Conservation (phyloP, 2,888 invertebrate species). For the Caenorhabditis sp. region DNA sequence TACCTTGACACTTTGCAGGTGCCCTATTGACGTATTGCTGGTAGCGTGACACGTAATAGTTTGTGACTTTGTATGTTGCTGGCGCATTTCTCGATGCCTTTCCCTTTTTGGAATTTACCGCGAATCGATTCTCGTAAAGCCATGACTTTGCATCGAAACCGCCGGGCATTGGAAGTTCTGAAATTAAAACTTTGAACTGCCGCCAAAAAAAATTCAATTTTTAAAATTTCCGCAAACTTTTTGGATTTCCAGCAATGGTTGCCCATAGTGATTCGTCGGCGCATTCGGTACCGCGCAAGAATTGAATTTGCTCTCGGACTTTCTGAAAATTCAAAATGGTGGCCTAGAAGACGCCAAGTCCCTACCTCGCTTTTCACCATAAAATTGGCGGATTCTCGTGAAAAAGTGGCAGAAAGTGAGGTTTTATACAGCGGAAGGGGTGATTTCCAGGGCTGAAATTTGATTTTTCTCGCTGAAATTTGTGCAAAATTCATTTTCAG, state of each 20-base stretch:
- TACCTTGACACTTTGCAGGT: constrained; percentile 57
- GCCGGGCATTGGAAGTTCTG: constrained; percentile 59
- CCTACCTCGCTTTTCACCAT: constrained; percentile 40
- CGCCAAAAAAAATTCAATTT: too few species aligned
- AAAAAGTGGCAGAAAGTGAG: constrained; percentile 65
- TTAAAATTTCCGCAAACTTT: constrained; percentile 29
- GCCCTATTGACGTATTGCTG: constrained; percentile 65
- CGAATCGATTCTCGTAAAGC: not conserved
- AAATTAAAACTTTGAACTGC: constrained; percentile 2
- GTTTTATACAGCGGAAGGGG: constrained; percentile 67
- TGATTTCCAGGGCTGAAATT: constrained; percentile 57
- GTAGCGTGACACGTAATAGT: constrained; percentile 68
- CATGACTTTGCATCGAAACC: constrained; percentile 44
- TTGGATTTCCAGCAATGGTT: constrained; percentile 66
- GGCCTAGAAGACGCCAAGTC: not conserved
- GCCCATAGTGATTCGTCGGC: constrained; percentile 70
- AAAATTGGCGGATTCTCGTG: constrained; percentile 60
- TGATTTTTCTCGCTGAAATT: too few species aligned
- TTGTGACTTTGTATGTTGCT: constrained; percentile 31
- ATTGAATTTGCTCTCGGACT: constrained; percentile 54
- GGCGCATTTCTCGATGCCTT: not conserved
- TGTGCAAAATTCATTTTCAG: not conserved
- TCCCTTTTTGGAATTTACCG: not conserved
- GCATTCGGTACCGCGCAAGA: constrained; percentile 48
- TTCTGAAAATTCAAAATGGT: constrained; percentile 9